Percentiles rank a stretch among this genome's conserved stretches.
These are phyloP conservation scores for Liasis olivaceus DNA, from an alignment of 2,797 vertebrate genomes.

Conservation along the genomic window DNA sequence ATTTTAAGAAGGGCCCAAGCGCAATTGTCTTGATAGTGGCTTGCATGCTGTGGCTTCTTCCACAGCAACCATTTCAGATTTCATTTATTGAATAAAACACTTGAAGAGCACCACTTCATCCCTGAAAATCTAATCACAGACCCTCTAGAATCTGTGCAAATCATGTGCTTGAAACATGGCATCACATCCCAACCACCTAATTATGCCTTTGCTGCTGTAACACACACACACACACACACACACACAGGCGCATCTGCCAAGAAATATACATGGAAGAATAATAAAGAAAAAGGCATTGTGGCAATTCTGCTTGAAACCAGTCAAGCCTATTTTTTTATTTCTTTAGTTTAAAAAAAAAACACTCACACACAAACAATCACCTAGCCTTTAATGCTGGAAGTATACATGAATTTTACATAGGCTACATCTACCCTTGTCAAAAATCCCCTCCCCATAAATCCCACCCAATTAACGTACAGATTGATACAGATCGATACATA, in stretches of 20 bases:
- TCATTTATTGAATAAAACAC: background rate
- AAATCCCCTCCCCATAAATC: constrained; percentile 31
- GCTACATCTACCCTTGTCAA: constrained; percentile 68
- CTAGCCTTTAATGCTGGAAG: constrained; percentile 61
- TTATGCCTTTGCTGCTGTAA: background rate
- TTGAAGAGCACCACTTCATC: background rate
- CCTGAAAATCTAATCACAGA: background rate
- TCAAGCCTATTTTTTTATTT: constrained; percentile 82
- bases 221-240: accelerated
- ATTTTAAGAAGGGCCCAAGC: background rate
- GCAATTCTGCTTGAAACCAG: constrained; percentile 91
- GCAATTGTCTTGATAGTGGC: background rate
- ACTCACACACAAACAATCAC: background rate
- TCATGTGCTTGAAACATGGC: background rate
- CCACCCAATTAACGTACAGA: constrained; percentile 59
- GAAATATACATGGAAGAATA: background rate
- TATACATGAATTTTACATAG: constrained; percentile 68
- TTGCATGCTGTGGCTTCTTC: background rate
- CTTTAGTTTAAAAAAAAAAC: constrained; percentile 45
- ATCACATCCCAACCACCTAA: background rate
- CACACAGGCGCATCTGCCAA: accelerated
- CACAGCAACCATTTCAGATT: background rate
- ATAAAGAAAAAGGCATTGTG: constrained; percentile 26
- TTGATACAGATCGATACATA: constrained; percentile 40
- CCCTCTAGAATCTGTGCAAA: background rate